Evolutionary conservation across 2,888 invertebrate species (phyloP), one percentile per base, ranked within the genome.

Genomic region (Eucriotettix oculatus): DNA sequence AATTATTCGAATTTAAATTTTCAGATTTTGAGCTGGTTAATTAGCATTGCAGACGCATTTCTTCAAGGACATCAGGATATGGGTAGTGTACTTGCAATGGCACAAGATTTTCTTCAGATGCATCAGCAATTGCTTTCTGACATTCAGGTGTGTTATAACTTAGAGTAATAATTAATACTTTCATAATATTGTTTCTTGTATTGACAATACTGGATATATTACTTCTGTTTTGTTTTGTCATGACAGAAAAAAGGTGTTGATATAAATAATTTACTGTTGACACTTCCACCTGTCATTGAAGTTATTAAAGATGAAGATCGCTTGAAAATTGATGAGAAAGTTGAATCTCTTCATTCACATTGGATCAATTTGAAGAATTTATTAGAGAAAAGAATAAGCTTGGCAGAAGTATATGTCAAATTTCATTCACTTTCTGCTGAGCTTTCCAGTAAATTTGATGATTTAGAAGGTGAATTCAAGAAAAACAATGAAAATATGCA

Each of bases 121-220:
- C 89, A 90, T 71, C 82, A 83, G 66, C 82, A 85, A 68, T 73
- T 90, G 57, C 79, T 86, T 67, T 81, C 80, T 68, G 88, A 90
- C 71, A 75, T 90, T 65, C 81, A 82, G 77, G 85, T 85, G 71
- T 71, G 73, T 63, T 58, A 14, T 52, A 52, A 52, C 52, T 61
- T 53, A 53, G 42, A 29, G 17, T 29, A 42, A 16, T 57, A 52
- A 42, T 9, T 42, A 29, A 10, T 9, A 16, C 29, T 16, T 17
- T 11, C 12, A 44, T 9, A 29, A 29, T 41, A 17, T 16, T 60
- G 16, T 42, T 58, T 11, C 17, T 58, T 41, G 9, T 29, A 29
- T 42, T 59, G 57, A 48, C 54, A 43, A 48, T 61, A 56, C 57
- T 55, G 56, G 60, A 44, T 48, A 52, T 61, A 58, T 11, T 41